phyloP scores from a whole-genome alignment of 2,888 invertebrate species.

The Limnephilus marmoratus region DNA sequence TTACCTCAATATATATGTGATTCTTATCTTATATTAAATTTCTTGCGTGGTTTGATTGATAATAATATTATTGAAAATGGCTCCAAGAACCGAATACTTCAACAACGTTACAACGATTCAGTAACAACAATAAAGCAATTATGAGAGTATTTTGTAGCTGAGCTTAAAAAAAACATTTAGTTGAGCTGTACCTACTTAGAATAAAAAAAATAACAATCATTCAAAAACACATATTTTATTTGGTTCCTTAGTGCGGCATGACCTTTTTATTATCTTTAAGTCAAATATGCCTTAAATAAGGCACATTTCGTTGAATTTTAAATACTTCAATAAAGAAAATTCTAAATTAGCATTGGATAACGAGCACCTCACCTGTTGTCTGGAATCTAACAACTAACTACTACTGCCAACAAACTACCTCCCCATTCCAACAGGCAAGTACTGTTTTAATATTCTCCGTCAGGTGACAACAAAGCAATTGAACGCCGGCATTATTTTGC shows the following conservation, averaged over 20 bases:
- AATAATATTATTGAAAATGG: no score
- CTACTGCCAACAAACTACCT: not conserved
- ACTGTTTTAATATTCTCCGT: constrained; percentile 25
- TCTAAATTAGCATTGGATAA: not conserved
- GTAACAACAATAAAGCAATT: no score
- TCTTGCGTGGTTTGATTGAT: no score
- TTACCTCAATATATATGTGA: no score
- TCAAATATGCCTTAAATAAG: not conserved
- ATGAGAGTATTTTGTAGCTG: no score
- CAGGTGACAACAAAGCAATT: constrained; percentile 25
- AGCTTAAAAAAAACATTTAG: no score
- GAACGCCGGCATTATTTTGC: constrained; percentile 11
- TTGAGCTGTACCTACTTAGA: no score
- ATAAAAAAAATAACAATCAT: no score
- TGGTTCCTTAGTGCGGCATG: not conserved
- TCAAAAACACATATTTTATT: no score
- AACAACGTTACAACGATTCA: no score
- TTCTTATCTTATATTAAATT: no score
- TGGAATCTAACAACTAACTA: not conserved
- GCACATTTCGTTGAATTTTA: not conserved
- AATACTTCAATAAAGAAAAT: not conserved
- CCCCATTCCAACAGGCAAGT: not conserved
- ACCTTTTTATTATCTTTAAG: not conserved
- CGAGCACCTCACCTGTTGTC: constrained; percentile 24
- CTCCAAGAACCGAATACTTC: no score